phyloP scores from a whole-genome alignment of 1,140 invertebrate genomes.

The Lordiphosa collinella region DNA sequence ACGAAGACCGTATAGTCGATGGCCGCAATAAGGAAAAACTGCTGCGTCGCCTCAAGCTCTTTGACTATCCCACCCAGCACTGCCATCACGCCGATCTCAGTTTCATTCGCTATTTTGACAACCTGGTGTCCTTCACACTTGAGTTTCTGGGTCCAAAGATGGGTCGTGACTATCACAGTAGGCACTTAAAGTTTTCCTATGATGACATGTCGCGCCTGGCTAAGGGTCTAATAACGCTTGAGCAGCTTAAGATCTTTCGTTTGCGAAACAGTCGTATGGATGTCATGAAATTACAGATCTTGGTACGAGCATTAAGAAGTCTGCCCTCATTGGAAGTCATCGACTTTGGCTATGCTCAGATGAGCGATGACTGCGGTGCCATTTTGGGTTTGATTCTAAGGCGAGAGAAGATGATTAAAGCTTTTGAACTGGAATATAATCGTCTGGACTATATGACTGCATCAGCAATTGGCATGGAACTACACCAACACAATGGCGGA shows the following conservation, averaged over 20 bases:
- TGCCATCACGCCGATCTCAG: constrained; percentile 61
- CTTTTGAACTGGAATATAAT: constrained; percentile 58
- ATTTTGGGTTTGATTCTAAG: constrained; percentile 40
- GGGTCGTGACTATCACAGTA: constrained; percentile 41
- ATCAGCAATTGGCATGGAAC: constrained; percentile 25
- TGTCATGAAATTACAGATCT: constrained; percentile 34
- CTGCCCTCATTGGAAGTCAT: constrained; percentile 37
- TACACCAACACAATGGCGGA: neutral
- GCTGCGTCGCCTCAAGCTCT: constrained; percentile 15
- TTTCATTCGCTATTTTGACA: constrained; percentile 53
- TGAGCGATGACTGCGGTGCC: constrained; percentile 45
- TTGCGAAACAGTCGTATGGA: constrained; percentile 61
- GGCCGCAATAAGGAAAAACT: constrained; percentile 41
- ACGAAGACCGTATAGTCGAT: constrained; percentile 36
- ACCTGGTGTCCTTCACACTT: constrained; percentile 36
- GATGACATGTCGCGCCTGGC: constrained; percentile 47
- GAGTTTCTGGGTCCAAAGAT: constrained; percentile 57
- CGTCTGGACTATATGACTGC: constrained; percentile 12
- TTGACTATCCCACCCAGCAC: constrained; percentile 47
- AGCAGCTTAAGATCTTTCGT: constrained; percentile 51
- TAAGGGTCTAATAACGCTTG: constrained; percentile 26
- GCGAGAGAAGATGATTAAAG: constrained; percentile 14
- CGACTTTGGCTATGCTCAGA: constrained; percentile 57
- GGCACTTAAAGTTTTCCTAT: constrained; percentile 54
- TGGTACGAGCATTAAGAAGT: constrained; percentile 22